Conservation (phyloP, 2,113 vertebrate species). For the Chaetorhynchus papuensis region DNA sequence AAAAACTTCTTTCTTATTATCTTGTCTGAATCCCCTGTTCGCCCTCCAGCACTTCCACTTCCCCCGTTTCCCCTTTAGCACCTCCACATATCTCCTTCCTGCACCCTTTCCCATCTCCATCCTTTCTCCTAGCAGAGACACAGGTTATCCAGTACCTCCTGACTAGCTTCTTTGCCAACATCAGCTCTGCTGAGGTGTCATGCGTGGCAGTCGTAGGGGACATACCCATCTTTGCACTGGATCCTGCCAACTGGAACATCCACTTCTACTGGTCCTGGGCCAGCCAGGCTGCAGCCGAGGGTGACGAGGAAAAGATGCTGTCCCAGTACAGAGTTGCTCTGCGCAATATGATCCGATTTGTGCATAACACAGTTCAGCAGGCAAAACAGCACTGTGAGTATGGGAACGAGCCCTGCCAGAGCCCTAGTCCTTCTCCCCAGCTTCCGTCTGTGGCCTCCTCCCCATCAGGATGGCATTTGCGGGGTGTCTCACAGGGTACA, state of each 20-base stretch:
- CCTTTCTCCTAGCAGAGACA: not conserved
- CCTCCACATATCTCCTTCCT: not conserved
- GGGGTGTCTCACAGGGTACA: not conserved
- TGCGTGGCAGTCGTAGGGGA: not conserved
- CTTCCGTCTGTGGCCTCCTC: not conserved
- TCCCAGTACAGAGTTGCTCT: not conserved
- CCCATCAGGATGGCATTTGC: not conserved
- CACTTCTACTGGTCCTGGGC: not conserved
- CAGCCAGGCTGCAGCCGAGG: not conserved
- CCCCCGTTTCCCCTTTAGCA: not conserved
- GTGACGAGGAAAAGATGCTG: not conserved
- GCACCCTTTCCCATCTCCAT: not conserved
- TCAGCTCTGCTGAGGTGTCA: not conserved
- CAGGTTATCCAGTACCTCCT: not conserved
- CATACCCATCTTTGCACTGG: not conserved
- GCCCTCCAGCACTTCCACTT: not conserved
- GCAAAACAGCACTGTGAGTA: not conserved
- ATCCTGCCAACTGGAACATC: not conserved
- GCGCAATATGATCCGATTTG: not conserved
- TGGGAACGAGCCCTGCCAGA: rapidly evolving
- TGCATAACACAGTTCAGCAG: not conserved
- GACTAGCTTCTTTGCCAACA: not conserved
- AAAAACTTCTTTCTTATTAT: not conserved
- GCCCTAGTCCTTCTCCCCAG: not conserved
- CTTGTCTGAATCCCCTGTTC: not conserved